phyloP scores from a whole-genome alignment of 2,113 vertebrate genomes.

The Platichthys flesus region DNA sequence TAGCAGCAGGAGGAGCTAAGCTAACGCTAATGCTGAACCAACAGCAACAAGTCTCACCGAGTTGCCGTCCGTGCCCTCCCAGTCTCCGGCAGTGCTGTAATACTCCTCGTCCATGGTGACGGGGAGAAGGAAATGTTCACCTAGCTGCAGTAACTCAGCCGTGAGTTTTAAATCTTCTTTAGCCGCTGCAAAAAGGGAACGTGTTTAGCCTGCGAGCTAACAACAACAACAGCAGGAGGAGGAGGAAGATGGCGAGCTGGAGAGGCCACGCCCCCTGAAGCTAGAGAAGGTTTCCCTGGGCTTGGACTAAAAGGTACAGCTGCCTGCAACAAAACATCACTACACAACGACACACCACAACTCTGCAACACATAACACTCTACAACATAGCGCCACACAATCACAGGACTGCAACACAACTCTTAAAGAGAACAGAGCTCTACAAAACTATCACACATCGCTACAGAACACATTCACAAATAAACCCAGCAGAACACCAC shows the following conservation, averaged over 20 bases:
- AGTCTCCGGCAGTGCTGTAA: slow-evolving; percentile 77
- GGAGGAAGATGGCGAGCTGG: slow-evolving; percentile 66
- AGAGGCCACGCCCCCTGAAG: slow-evolving; percentile 17
- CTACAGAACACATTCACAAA: no score
- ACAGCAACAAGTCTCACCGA: slow-evolving; percentile 74
- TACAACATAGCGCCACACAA: no score
- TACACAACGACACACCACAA: no score
- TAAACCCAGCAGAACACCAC: no score
- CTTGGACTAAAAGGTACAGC: slow-evolving; percentile 27
- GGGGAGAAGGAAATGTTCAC: neutral
- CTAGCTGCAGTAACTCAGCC: neutral
- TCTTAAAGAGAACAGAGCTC: no score
- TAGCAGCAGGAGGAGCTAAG: neutral
- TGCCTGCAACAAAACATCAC: neutral
- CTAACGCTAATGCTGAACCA: slow-evolving; percentile 33
- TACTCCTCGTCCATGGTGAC: slow-evolving; percentile 83
- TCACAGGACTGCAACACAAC: no score
- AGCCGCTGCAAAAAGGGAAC: slow-evolving; percentile 14
- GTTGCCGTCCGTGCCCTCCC: slow-evolving; percentile 78
- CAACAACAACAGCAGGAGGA: slow-evolving; percentile 36
- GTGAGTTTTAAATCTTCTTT: neutral
- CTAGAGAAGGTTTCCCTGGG: neutral
- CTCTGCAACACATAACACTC: no score
- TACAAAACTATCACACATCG: no score
- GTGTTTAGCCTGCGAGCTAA: slow-evolving; percentile 49